Base-by-base conservation (phyloP, 2,113 vertebrate genomes). In the Phaetusa simplex region DNA sequence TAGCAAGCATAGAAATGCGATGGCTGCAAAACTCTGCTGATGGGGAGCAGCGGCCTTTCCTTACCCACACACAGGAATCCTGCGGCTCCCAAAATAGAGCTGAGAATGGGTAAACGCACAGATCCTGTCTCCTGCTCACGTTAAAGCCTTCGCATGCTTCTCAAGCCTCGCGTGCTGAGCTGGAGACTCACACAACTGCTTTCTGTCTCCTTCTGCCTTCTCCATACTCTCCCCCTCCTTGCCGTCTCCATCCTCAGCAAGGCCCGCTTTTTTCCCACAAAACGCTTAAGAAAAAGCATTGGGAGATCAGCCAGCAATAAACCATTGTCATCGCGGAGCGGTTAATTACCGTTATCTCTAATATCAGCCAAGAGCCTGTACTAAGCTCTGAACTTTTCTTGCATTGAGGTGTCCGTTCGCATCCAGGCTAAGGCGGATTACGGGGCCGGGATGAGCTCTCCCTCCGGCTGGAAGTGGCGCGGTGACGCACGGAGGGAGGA, bases 341-440 rank as follows among this genome's bases (percentile, higher is more conserved):
- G 32, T 80, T 93, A 93, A 95, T 95, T 92, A 69, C 36, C 40
- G 26, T 80, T 80, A 83, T 83, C 93, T 73, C 49, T 22, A 12
- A 1, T n/a, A 90, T 76, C 74, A 82, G 22, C 36, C 14, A 11
- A 34, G 29, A 82, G 43, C 40, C 56, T 65, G 22, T 45, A 50
- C 86, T 74, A 81, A 97, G 14, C 64, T 81, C 67, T 23, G 64
- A 81, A 74, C 36, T 45, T 64, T 8, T 29, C 4, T 61, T 53
- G 42, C 53, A 27, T 15, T 1, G 40, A 47, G 47, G 26, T 70
- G 40, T 73, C 90, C 0, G 0, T 50, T 82, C 53, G 14, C 59
- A 69, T 65, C 74, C 71, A 61, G 49, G 15, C 40, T 27, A 19
- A 64, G 4, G 74, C 40, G 40, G 53, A 47, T 90, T 64, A 34